Base-by-base conservation (phyloP, 92 coral and sea anemone genomes). In the Montipora capitata region DNA sequence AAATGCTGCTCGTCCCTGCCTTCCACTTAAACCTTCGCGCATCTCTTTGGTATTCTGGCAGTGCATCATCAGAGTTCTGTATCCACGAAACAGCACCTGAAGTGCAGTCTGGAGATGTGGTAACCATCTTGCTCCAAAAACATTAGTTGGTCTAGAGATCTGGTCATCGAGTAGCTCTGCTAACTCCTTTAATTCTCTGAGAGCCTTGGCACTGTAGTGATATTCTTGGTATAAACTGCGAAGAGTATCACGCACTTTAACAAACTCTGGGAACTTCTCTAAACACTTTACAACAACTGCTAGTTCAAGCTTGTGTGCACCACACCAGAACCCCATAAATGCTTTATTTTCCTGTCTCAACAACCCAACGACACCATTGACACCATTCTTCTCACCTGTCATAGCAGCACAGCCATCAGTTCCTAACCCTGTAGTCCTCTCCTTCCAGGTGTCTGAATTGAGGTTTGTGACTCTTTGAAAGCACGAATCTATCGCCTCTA, bases 91-190 rank as follows among this genome's bases (percentile, higher is more conserved):
- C 11, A 79, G 73, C 17, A 20, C 83, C 61, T 63, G 83, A 1
- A 78, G 59, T 42, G 83, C 83, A 3, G 83, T n/a, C 27, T 78
- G 83, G 54, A 78, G 83, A 78, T 78, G 73, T 16, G 73, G 83
- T 4, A 78, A 45, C 83, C 83, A 62, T 15, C 48, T 62, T 16
- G 83, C 42, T 16, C 73, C 72, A 78, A 78, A 78, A 42, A 78
- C 83, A 42, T 77, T 77, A 41, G 83, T 78, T 39, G 83, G 83
- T 42, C 17, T 78, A 4, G 62, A 78, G 4, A 64, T 78, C 17
- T 63, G 56, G 72, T 78, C 72, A 45, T 78, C 62, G 7, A 78
- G 83, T 15, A 56, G 59, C 44, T 78, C 48, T 42, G 73, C 83
- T 18, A 63, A 78, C 72, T 78, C 83, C 11, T 41, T 61, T 4